Conservation (phyloP, 1,140 invertebrate species). For the Aphaenogaster ashmeadi region DNA sequence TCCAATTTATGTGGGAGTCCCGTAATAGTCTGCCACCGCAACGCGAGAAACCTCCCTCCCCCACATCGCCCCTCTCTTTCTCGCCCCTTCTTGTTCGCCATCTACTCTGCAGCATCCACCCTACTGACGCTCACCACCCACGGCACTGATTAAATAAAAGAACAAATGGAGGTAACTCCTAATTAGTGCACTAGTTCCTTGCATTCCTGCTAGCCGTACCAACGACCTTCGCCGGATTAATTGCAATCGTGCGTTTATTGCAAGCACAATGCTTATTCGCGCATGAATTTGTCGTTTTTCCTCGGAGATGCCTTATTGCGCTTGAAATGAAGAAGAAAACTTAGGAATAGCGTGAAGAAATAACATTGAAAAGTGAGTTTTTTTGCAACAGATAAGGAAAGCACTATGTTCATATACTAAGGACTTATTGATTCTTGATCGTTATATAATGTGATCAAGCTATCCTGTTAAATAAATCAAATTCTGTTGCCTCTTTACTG, state of each 20-base stretch:
- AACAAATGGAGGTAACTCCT: slow-evolving; percentile 78
- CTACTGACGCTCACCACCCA: slow-evolving; percentile 49
- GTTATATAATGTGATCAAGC: slow-evolving; percentile 29
- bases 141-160: slow-evolving; percentile 83
- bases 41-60: slow-evolving; percentile 77
- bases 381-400: background rate
- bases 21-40: slow-evolving; percentile 84
- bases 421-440: slow-evolving; percentile 48
- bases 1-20: slow-evolving; percentile 85
- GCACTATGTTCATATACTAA: background rate
- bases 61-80: slow-evolving; percentile 63
- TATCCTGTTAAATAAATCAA: slow-evolving; percentile 52
- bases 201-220: slow-evolving; percentile 71
- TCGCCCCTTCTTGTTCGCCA: slow-evolving; percentile 49
- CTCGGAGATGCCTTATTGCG: slow-evolving; percentile 46
- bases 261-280: slow-evolving; percentile 56
- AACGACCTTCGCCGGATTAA: slow-evolving; percentile 72
- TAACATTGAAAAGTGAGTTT: slow-evolving; percentile 1
- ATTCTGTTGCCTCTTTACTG: slow-evolving; percentile 31
- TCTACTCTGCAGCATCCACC: slow-evolving; percentile 40
- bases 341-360: background rate
- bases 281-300: slow-evolving; percentile 58
- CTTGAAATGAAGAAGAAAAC: background rate
- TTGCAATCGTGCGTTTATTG: slow-evolving; percentile 73
- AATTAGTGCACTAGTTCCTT: slow-evolving; percentile 80